Base-by-base conservation (phyloP, 1,140 invertebrate species). In the Tetragonula clypearis region DNA sequence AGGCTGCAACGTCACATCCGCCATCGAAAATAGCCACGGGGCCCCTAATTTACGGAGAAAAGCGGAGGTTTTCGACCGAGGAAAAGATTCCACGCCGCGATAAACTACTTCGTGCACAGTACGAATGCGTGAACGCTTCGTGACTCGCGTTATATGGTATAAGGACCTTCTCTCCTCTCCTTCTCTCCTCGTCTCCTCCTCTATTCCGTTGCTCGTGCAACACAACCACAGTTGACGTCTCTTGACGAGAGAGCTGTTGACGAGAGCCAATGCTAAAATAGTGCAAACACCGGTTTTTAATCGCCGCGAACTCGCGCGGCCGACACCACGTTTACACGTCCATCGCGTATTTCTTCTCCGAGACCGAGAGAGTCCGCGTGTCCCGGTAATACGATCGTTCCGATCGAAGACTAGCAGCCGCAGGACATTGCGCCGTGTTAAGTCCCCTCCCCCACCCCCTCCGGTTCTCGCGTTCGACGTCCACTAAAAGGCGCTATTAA, bases 1-100 rank as follows among this genome's bases (percentile, higher is more conserved):
- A 90, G 87, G 84, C 79, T 91, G 90, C 90, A 87, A 71, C 90
- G 90, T 91, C 90, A 91, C 88, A 91, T 91, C 90, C 90, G 90
- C 80, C 88, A 90, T 84, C 86, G 84, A 88, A 89, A 89, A 88
- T 89, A 87, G 88, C 88, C 89, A 79, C 86, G 82, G 82, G 87
- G 90, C 79, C 88, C 90, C 82, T 91, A 91, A 91, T 91, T 91
- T 91, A 83, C 86, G 90, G 84, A 80, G 90, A 90, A 91, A 91
- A 91, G 85, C 90, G 72, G 72, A 82, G 84, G 79, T 91, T 91
- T 91, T 83, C 85, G 86, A 83, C 76, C 65, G 66, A 12, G 62
- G 78, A 73, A 82, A 84, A 85, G 90, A 91, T 90, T 69, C 74
- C 69, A 55, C 53, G 2, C n/a, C 21, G 49, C 80, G 89, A 91